Evolutionary conservation across 1,140 invertebrate species (phyloP), one percentile per base, ranked within the genome.

Genomic region (Phenacoccus solenopsis): DNA sequence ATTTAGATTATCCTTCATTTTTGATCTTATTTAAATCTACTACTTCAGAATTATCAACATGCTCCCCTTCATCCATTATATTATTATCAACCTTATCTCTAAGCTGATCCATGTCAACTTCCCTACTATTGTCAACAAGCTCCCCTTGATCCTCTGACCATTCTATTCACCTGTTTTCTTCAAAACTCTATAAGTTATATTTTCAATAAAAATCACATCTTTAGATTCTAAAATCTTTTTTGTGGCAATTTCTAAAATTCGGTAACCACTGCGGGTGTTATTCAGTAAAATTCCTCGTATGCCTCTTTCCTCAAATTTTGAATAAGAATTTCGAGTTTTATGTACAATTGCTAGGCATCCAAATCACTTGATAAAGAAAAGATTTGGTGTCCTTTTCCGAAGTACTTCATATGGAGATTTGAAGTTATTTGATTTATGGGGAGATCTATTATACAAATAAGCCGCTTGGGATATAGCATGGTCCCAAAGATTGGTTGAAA

Each of bases 401-500:
- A 49, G 20, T n/a, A 49, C 38, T 49, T 49, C 38, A 49, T 49
- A 49, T 16, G 38, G 38, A 16, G 38, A 49, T 49, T 49, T 49
- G 20, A 49, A 49, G 16, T n/a, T n/a, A 49, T 49, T 64, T 20
- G 59, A 64, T 16, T 64, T 64, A 16, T 64, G 59, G 13, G 72
- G 69, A n/a, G 59, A 38, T 7, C 73, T 28, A 61, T 78, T 78
- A 67, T 70, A 71, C 16, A 76, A 28, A 68, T 77, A 32, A 13
- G 12, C 38, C 13, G 69, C 69, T 1, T 61, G 68, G 24, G 22
- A 24, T 16, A 70, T 28, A 22, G 81, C 80, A 73, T 82, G 79
- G 10, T 73, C 74, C 80, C 79, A 82, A 71, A 79, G 76, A 0
- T 1, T 68, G 56, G 78, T 77, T 12, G 70, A 56, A 25, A 81